Evolutionary conservation across 2,113 vertebrate species (phyloP).

Genomic region (Bubo bubo): DNA sequence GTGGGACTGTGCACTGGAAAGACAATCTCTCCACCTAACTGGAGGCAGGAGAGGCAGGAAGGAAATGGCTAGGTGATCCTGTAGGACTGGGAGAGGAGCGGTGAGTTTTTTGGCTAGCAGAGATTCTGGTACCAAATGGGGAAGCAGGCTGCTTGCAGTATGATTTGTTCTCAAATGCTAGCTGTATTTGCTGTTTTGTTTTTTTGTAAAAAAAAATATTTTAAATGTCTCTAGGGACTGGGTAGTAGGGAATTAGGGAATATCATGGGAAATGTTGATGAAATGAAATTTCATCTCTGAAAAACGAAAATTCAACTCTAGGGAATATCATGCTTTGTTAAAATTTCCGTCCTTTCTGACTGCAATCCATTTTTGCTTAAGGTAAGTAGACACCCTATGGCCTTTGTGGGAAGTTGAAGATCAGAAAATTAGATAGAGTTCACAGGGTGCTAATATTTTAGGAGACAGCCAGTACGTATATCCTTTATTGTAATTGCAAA

Average conservation of each 20-base stretch:
- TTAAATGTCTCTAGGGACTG: not conserved
- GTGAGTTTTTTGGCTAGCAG: not conserved
- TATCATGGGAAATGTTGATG: not conserved
- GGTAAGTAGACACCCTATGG: not conserved
- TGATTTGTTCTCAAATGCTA: not conserved
- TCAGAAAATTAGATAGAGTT: not conserved
- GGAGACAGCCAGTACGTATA: not conserved
- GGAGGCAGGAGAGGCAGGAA: not conserved
- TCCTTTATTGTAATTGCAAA: not conserved
- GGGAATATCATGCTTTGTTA: not conserved
- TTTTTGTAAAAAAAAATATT: not conserved
- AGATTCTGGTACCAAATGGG: not conserved
- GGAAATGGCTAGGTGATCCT: not conserved
- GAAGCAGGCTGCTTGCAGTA: not conserved
- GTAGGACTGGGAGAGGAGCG: not conserved
- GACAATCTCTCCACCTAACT: not conserved
- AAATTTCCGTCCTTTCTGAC: not conserved
- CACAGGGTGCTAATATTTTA: not conserved
- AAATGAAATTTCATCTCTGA: too few species aligned
- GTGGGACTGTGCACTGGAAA: not conserved
- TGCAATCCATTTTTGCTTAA: not conserved
- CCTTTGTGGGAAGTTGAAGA: not conserved
- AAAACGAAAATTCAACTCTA: not conserved
- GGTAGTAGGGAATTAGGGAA: not conserved
- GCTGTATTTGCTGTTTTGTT: not conserved